phyloP scores from a whole-genome alignment of 2,888 invertebrate genomes.

The Troides oblongomaculatus region DNA sequence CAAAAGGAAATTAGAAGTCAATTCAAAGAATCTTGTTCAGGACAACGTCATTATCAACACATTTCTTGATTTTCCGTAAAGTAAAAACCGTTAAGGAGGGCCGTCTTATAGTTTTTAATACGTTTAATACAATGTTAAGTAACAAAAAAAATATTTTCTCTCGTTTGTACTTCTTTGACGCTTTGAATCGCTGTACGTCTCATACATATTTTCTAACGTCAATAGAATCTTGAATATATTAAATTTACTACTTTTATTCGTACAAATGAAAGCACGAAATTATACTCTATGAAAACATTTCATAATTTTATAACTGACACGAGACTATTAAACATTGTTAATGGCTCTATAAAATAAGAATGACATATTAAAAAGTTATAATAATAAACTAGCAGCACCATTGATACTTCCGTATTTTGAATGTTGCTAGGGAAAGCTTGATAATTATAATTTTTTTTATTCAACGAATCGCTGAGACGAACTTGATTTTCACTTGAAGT shows the following conservation, averaged over 20 bases:
- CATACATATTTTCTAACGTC: slow-evolving; percentile 21
- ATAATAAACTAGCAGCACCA: slow-evolving; percentile 27
- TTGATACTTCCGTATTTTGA: slow-evolving; percentile 25
- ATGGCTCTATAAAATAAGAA: slow-evolving; percentile 25
- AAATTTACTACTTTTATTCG: slow-evolving; percentile 18
- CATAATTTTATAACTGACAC: slow-evolving; percentile 26
- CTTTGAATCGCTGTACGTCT: slow-evolving; percentile 14
- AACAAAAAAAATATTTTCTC: slow-evolving; percentile 5
- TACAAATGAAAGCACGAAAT: slow-evolving; percentile 19
- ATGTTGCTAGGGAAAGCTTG: slow-evolving; percentile 23
- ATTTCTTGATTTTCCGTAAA: slow-evolving; percentile 41
- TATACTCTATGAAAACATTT: slow-evolving; percentile 24
- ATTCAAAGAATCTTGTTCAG: slow-evolving; percentile 19
- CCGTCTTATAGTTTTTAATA: background rate
- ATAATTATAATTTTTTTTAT: background rate
- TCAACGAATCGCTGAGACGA: no score
- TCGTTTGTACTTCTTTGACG: slow-evolving; percentile 3
- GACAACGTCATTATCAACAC: slow-evolving; percentile 30
- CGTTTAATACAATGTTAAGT: background rate
- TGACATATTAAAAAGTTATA: slow-evolving; percentile 30
- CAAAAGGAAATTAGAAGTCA: slow-evolving; percentile 34
- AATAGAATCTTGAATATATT: slow-evolving; percentile 19
- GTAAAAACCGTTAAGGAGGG: background rate
- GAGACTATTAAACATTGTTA: slow-evolving; percentile 20
- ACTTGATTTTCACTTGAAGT: no score